Evolutionary conservation across 2,888 invertebrate species (phyloP).

Genomic region (Hemistola chrysoprasaria): DNA sequence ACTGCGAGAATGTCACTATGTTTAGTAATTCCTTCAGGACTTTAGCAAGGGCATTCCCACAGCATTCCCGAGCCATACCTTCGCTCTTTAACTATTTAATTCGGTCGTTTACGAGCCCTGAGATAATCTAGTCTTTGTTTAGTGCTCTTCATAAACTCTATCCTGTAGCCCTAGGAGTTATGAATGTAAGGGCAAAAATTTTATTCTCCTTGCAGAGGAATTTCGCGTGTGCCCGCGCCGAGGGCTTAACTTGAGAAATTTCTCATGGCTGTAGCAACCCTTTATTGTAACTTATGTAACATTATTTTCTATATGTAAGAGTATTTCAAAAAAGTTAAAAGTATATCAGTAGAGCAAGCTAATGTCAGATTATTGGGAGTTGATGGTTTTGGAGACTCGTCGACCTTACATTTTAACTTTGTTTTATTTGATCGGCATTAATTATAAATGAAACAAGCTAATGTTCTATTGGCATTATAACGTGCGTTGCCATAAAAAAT

Average conservation of each 20-base stretch:
- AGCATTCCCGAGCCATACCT: conserved; percentile 43
- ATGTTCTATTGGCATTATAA: too few relatives aligned
- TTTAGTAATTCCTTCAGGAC: conserved; percentile 28
- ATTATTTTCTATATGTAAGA: too few relatives aligned
- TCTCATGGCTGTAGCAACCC: too few relatives aligned
- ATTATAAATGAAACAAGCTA: too few relatives aligned
- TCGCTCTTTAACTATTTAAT: conserved; percentile 62
- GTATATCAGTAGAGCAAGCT: too few relatives aligned
- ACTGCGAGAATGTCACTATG: background rate
- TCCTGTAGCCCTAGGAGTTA: conserved; percentile 40
- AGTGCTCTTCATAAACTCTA: conserved; percentile 62
- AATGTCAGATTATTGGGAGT: too few relatives aligned
- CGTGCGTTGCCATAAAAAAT: too few relatives aligned
- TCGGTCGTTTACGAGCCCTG: conserved; percentile 57
- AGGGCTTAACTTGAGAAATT: conserved; percentile 14
- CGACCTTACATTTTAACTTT: too few relatives aligned
- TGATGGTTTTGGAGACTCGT: too few relatives aligned
- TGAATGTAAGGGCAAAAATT: conserved; percentile 44
- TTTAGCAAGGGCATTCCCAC: conserved; percentile 39
- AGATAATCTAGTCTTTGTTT: conserved; percentile 72
- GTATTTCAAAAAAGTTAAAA: too few relatives aligned
- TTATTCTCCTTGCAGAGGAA: conserved; percentile 21
- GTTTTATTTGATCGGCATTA: too few relatives aligned
- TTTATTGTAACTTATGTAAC: too few relatives aligned
- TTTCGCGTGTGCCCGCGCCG: conserved; percentile 14